Evolutionary conservation across 2,113 vertebrate genomes (phyloP), one percentile per base, ranked within the genome.

Genomic region (Chionodraco myersi): DNA sequence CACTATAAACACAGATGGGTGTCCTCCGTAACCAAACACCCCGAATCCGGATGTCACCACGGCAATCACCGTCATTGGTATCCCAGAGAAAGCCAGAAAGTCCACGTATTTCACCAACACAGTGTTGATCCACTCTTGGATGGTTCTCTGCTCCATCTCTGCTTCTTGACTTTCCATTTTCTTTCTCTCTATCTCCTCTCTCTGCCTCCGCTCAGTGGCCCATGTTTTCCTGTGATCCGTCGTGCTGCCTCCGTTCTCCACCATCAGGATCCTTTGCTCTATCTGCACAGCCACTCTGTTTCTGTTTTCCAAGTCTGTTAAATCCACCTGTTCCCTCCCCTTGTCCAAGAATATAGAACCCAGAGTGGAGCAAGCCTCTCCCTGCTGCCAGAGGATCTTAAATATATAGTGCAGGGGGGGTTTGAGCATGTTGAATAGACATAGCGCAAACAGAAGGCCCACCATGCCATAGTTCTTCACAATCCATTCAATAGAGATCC

Each of bases 21-120:
- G 90, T 10, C 77, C 61, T 11, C 92, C 94, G 2, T 92, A 94
- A 4, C 93, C 94, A 10, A 86, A 77, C 56, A 92, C 59, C 13
- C 93, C 93, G 18, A 93, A 91, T 1, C 73, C 73, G n/a, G 93
- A 88, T 1, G 89, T 92, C 5, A 93, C 87, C 2, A 89, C 16
- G 6, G 90, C 83, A 23, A 90, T 75, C 18, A 92, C 75, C 2
- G 89, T 92, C 93, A 93, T 93, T 0, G 93, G 93, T 8, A 93
- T 83, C 3, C 91, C 90, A 0, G 94, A 92, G 59, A 94, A 94
- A 0, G 92, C 90, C 59, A 94, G 47, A 54, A 94, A 82, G 57
- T 95, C 92, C 47, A 89, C 84, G n/a, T 93, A 82, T 84, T 92
- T 94, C 23, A 84, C 1, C 44, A 92, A 54, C 6, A 87, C 62